phyloP scores from a whole-genome alignment of 2,888 invertebrate species.

The Cacoxenus indagator region DNA sequence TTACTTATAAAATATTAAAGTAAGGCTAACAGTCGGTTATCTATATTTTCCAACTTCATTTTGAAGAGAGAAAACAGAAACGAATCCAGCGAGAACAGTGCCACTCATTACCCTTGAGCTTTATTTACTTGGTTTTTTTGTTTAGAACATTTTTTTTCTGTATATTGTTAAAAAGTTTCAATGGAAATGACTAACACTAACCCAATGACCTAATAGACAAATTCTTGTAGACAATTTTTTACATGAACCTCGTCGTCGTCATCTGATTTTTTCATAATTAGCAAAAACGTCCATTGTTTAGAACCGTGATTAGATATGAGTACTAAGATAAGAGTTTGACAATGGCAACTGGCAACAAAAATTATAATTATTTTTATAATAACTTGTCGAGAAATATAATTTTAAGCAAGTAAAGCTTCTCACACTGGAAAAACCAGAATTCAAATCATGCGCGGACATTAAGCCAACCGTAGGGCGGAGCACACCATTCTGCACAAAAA shows the following conservation, averaged over 20 bases:
- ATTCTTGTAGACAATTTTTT: constrained; percentile 42
- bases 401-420: constrained; percentile 59
- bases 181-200: constrained; percentile 64
- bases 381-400: constrained; percentile 65
- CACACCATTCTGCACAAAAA: neutral
- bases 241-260: constrained; percentile 14
- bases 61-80: too few relatives aligned
- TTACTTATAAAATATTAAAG: too few relatives aligned
- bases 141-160: neutral
- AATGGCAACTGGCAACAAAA: constrained; percentile 44
- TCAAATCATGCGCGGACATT: neutral
- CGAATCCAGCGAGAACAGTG: constrained; percentile 2
- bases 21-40: too few relatives aligned
- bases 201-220: constrained; percentile 62
- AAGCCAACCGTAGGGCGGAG: neutral
- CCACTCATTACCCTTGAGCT: constrained; percentile 9
- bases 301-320: constrained; percentile 50
- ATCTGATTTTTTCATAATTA: constrained; percentile 49
- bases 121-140: constrained; percentile 26
- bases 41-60: too few relatives aligned
- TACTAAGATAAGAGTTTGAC: constrained; percentile 57
- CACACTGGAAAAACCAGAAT: constrained; percentile 22
- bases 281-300: constrained; percentile 58
- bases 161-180: constrained; percentile 37
- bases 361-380: constrained; percentile 61